phyloP scores from a whole-genome alignment of 2,797 vertebrate species.

The Anguilla anguilla region DNA sequence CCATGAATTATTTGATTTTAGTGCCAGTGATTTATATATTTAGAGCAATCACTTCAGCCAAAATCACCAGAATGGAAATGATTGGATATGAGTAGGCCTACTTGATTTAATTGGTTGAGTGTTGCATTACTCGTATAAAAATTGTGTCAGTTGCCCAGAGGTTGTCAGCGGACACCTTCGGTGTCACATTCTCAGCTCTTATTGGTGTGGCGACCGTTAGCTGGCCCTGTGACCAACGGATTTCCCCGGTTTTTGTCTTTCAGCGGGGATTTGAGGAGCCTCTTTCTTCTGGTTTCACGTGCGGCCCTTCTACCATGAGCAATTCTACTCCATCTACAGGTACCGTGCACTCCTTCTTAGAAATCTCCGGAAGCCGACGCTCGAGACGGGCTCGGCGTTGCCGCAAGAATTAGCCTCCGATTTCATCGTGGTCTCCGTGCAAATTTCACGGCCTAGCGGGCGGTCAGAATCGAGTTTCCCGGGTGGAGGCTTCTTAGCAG shows the following conservation, averaged over 20 bases:
- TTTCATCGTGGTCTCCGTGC: neutral
- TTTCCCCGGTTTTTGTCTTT: slow-evolving; percentile 60
- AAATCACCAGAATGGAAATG: neutral
- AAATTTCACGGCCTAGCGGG: neutral
- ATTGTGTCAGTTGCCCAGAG: neutral
- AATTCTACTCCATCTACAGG: slow-evolving; percentile 73
- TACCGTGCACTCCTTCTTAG: slow-evolving; percentile 50
- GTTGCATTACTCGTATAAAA: neutral
- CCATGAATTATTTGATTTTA: neutral
- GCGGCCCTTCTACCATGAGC: slow-evolving; percentile 75
- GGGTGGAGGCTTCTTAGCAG: neutral
- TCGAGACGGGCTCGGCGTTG: neutral
- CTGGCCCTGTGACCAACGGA: slow-evolving; percentile 24
- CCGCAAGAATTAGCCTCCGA: neutral
- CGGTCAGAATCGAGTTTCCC: neutral
- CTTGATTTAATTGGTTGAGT: neutral
- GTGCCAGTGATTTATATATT: too few species aligned
- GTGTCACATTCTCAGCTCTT: neutral
- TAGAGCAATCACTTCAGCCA: neutral
- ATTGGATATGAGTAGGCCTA: neutral
- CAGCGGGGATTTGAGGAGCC: slow-evolving; percentile 74
- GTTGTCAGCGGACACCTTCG: neutral
- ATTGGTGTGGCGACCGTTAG: neutral
- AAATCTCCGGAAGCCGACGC: neutral
- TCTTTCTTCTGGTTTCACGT: slow-evolving; percentile 69